These are phyloP conservation scores for Sabatieria punctata DNA, from an alignment of 2,888 invertebrate species.

Conservation along the genomic window DNA sequence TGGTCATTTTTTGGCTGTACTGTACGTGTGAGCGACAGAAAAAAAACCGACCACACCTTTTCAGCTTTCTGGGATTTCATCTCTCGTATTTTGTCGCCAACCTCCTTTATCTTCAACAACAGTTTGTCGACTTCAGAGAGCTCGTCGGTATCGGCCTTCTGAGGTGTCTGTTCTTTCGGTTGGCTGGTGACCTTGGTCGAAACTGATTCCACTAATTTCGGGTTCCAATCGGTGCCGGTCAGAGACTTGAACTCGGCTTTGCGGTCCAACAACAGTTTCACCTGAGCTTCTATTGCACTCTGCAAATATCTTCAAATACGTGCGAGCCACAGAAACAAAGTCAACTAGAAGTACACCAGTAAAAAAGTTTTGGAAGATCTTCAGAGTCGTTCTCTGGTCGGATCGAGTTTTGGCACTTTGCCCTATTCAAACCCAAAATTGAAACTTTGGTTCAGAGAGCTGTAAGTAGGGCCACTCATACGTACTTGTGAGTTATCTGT, in stretches of 20 bases:
- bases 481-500: too few species aligned
- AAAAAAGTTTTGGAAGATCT: too few species aligned
- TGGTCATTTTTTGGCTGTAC: too few species aligned
- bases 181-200: too few species aligned
- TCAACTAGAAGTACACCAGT: not conserved
- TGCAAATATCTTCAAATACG: constrained; percentile 7
- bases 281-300: constrained; percentile 40
- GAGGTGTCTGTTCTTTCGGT: too few species aligned
- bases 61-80: constrained; percentile 38
- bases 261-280: constrained; percentile 46
- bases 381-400: too few species aligned
- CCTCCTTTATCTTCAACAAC: constrained; percentile 29
- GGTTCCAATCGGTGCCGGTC: constrained; percentile 49
- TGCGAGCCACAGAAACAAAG: not conserved
- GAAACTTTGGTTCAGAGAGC: too few species aligned
- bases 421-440: too few species aligned
- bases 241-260: constrained; percentile 57
- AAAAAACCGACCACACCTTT: constrained; percentile 23
- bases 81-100: constrained; percentile 50
- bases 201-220: constrained; percentile 14
- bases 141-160: too few species aligned
- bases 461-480: too few species aligned
- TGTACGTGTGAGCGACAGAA: too few species aligned
- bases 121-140: not conserved
- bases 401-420: too few species aligned